Base-by-base conservation (phyloP, 2,888 invertebrate species). In the Rugalucina vietnamica region DNA sequence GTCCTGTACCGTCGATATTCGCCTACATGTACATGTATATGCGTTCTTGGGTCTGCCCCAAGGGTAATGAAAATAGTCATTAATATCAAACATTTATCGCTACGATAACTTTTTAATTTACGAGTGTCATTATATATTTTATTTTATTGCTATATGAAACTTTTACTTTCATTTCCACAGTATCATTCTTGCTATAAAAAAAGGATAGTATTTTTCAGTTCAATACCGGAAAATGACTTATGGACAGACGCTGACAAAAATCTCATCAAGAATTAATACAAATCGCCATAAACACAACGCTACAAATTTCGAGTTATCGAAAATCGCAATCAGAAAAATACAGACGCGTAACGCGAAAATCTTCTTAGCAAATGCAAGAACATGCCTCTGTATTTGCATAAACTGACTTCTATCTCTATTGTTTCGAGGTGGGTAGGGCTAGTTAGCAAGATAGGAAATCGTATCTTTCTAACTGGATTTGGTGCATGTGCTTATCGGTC, bases 141-240 rank as follows among this genome's bases (percentile, higher is more conserved):
- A 65, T 65, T 65, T 65, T 65, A 65, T 65, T 2, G 65, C 32
- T 65, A 2, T 65, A 65, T 65, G 65, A 65, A 65, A 65, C 12
- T 65, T 65, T 12, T 18, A 43, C 18, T 8, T 43, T 43, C 8
- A 43, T 18, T 8, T 43, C 10, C 8, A 8, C 8, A 43, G 18
- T 43, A 43, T 8, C 43, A 18, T 8, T 43, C 43, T 43, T 43
- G 18, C 18, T 18, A 12, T 43, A 43, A 43, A 65, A 29, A 29
- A 60, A 5, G 18, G 65, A 65, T 12, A 65, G 34, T 34, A 34
- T 34, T 34, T 34, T 24, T 18, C 29, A 21, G 18, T 43, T 12
- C 32, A 5, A 34, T 65, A 32, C 32, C 18, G 32, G 65, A 34
- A 34, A 29, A 65, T 34, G 34, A 32, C 29, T 65, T 65, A 34